Evolutionary conservation across 1,140 invertebrate species (phyloP).

Genomic region (Temnothorax nylanderi): DNA sequence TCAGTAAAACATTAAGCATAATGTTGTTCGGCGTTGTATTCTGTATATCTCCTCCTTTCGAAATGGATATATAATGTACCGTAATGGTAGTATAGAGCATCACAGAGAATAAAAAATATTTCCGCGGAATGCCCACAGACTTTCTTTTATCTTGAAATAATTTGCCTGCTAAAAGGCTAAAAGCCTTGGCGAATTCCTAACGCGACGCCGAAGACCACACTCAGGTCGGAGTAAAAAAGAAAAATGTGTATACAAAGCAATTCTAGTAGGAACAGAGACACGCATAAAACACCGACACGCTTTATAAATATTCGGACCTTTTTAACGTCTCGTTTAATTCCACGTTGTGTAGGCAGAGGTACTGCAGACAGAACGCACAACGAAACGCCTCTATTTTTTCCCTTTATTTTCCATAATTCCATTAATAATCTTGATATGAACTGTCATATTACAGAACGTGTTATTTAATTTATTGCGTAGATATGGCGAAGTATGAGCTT

Average conservation of each 20-base stretch:
- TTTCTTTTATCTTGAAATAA: slow-evolving; percentile 20
- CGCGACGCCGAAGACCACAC: slow-evolving; percentile 1
- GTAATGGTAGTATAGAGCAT: not conserved
- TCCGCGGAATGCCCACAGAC: not conserved
- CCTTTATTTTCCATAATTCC: not conserved
- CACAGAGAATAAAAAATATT: not conserved
- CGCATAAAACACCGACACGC: slow-evolving; percentile 13
- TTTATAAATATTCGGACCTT: slow-evolving; percentile 47
- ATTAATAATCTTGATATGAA: slow-evolving; percentile 6
- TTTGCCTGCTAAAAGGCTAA: slow-evolving; percentile 36
- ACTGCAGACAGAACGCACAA: not conserved
- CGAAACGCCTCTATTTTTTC: not conserved
- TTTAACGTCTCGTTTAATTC: slow-evolving; percentile 43
- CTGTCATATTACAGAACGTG: not conserved
- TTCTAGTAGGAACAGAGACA: slow-evolving; percentile 13
- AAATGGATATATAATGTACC: slow-evolving; percentile 3
- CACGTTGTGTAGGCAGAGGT: not conserved
- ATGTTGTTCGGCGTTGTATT: not conserved
- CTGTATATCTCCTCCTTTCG: no score
- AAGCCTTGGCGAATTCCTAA: not conserved
- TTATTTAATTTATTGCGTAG: not conserved
- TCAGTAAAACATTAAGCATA: not conserved
- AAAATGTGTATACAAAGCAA: slow-evolving; percentile 2
- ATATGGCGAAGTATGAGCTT: not conserved
- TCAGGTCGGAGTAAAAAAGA: not conserved